Conservation (phyloP, 2,888 invertebrate species). For the Eremobia ochroleuca region DNA sequence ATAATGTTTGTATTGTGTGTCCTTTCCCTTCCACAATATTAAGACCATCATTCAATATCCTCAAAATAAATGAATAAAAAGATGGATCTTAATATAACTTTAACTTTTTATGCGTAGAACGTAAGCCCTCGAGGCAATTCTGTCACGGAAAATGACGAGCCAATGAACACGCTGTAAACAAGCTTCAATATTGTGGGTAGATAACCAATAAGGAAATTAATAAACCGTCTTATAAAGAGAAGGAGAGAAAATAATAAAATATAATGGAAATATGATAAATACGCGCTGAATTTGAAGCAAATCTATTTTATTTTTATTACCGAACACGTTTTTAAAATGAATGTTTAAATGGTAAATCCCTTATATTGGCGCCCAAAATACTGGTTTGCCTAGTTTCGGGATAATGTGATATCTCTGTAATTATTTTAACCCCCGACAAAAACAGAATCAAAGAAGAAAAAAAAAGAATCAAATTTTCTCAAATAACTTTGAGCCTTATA, state of each 20-base stretch:
- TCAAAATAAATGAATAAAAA: conserved; percentile 1
- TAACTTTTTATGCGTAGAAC: not conserved
- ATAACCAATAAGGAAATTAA: conserved; percentile 19
- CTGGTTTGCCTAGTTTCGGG: no score
- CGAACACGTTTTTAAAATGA: no score
- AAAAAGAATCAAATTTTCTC: no score
- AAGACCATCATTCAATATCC: conserved; percentile 7
- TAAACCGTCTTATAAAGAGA: not conserved
- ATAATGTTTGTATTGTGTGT: not conserved
- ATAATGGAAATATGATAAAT: not conserved
- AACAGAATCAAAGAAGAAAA: no score
- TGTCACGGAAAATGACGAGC: conserved; percentile 7
- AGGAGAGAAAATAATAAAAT: not conserved
- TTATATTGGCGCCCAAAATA: no score
- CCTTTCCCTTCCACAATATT: no score
- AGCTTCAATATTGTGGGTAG: conserved; percentile 7
- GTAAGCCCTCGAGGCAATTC: not conserved
- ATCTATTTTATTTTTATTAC: not conserved
- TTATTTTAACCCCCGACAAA: no score
- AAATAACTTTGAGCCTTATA: no score
- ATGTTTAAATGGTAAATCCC: no score
- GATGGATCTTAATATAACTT: not conserved
- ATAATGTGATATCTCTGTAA: no score
- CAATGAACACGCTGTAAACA: conserved; percentile 29
- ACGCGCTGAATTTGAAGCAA: not conserved